Percentiles rank a stretch among this genome's conserved stretches.
Conservation (phyloP, 2,113 vertebrate species). For the Strix aluco region DNA sequence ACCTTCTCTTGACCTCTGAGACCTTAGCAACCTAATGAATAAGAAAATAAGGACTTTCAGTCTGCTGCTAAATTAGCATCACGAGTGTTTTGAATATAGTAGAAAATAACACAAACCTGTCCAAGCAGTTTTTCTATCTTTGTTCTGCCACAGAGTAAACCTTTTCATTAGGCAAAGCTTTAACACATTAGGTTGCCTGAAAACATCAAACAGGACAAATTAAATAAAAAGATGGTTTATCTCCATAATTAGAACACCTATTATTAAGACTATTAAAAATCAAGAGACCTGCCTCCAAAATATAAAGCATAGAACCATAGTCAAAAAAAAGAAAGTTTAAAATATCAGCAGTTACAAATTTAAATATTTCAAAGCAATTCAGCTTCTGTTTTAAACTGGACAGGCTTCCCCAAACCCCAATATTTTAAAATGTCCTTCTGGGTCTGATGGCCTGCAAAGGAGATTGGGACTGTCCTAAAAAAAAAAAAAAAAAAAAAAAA, state of each 20-base stretch:
- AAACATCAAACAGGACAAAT: background rate
- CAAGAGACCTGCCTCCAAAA: background rate
- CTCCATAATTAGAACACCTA: background rate
- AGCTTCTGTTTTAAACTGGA: background rate
- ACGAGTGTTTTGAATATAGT: background rate
- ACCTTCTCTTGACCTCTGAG: background rate
- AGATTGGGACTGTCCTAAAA: background rate
- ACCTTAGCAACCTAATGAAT: background rate
- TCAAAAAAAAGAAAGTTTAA: background rate
- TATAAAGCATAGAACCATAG: background rate
- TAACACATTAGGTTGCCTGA: background rate
- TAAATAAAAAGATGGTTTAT: background rate
- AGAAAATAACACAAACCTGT: background rate
- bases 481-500: background rate
- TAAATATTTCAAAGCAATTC: background rate
- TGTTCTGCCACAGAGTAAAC: background rate
- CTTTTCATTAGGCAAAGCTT: background rate
- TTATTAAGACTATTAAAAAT: background rate
- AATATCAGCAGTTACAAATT: background rate
- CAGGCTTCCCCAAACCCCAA: background rate
- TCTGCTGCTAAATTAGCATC: background rate
- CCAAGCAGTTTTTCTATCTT: background rate
- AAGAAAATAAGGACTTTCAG: background rate
- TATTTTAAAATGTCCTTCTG: background rate
- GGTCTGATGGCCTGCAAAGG: background rate